These are phyloP conservation scores for Andrena hattorfiana DNA, from an alignment of 2,888 invertebrate genomes.

Conservation along the genomic window DNA sequence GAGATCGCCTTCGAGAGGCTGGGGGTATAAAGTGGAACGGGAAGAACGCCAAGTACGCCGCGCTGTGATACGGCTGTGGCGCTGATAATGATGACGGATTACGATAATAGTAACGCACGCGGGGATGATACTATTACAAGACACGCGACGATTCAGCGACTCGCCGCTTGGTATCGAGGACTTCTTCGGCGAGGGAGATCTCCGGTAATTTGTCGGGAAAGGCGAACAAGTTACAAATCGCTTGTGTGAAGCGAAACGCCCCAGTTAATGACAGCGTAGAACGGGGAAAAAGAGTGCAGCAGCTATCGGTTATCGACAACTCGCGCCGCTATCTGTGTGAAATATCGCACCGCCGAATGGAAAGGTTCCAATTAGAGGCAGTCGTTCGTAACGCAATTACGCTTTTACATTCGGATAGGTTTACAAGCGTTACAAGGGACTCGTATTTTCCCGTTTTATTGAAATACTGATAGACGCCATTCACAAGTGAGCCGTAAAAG, in stretches of 20 bases:
- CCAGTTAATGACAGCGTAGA: not conserved
- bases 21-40: conserved; percentile 3
- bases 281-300: not conserved
- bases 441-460: not conserved
- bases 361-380: conserved; percentile 6
- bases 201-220: too few relatives aligned
- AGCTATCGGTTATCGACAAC: not conserved
- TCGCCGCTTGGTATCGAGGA: not conserved
- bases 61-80: conserved; percentile 13
- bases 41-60: conserved; percentile 21
- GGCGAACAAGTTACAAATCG: too few relatives aligned
- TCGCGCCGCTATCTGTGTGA: not conserved
- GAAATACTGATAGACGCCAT: not conserved
- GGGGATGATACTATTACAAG: conserved; percentile 5
- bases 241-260: too few relatives aligned
- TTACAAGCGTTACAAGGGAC: not conserved
- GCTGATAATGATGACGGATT: conserved; percentile 11
- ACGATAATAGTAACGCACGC: conserved; percentile 2
- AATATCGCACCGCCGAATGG: conserved; percentile 11
- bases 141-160: conserved; percentile 3
- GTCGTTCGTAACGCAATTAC: not conserved
- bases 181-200: too few relatives aligned
- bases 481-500: conserved; percentile 4
- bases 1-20: conserved; percentile 15
- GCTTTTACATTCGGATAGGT: not conserved